Conservation (phyloP, 2,888 invertebrate species). For the Dendrolimus houi region DNA sequence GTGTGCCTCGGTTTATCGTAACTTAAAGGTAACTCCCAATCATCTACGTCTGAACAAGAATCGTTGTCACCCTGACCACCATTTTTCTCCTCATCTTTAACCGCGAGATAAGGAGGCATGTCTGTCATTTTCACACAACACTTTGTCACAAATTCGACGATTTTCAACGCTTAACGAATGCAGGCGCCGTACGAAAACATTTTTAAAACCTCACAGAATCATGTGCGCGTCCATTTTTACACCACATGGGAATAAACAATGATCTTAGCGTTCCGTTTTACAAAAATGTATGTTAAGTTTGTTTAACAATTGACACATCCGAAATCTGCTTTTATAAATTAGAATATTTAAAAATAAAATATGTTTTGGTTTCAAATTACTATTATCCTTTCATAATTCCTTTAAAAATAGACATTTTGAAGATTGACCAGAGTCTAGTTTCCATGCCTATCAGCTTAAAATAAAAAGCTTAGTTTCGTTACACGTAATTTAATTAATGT, state of each 20-base stretch:
- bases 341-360: too few species aligned
- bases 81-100: constrained; percentile 63
- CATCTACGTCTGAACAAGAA: constrained; percentile 65
- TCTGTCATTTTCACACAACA: constrained; percentile 68
- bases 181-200: constrained; percentile 45
- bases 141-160: constrained; percentile 33
- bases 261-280: constrained; percentile 27
- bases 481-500: too few species aligned
- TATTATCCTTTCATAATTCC: too few species aligned
- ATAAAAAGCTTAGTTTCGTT: too few species aligned
- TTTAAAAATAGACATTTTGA: too few species aligned
- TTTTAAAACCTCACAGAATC: constrained; percentile 55
- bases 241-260: constrained; percentile 70
- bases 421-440: too few species aligned
- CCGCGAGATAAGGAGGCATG: constrained; percentile 69
- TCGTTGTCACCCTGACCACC: constrained; percentile 60
- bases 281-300: constrained; percentile 6
- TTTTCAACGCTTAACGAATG: constrained; percentile 37
- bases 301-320: too few species aligned
- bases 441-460: too few species aligned
- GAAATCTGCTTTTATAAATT: too few species aligned
- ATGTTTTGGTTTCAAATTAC: too few species aligned
- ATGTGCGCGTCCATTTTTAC: constrained; percentile 71
- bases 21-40: constrained; percentile 82
- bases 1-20: constrained; percentile 81